A percentile compares a stretch with the other conserved stretches of the same genome.
phyloP scores from a whole-genome alignment of 2,888 invertebrate genomes.

The Diarsia dahlii region DNA sequence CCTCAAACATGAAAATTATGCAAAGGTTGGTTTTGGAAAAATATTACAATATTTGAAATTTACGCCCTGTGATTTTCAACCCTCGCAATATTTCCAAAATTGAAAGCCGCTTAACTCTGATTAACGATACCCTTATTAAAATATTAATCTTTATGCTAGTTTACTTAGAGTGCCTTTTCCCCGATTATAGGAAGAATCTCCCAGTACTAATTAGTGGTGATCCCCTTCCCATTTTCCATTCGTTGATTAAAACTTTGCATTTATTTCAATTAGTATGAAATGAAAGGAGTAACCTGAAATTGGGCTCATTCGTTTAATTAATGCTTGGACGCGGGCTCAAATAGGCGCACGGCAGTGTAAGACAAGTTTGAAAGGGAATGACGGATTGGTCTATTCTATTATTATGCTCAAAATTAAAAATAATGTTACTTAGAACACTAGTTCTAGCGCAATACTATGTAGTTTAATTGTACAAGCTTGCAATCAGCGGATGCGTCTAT shows the following conservation, averaged over 20 bases:
- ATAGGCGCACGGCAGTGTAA: conserved; percentile 24
- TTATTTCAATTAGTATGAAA: conserved; percentile 86
- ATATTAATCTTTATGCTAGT: not conserved
- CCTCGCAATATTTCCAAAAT: not conserved
- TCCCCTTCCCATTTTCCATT: conserved; percentile 57
- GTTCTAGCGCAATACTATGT: not conserved
- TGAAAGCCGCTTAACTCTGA: not conserved
- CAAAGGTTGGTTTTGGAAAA: not conserved
- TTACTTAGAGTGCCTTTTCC: not conserved
- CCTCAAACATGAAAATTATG: too few species aligned
- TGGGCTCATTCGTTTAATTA: conserved; percentile 85
- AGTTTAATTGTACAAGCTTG: not conserved
- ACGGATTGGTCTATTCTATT: not conserved
- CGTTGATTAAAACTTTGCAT: conserved; percentile 83
- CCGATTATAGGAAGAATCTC: not conserved
- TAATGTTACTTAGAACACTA: not conserved
- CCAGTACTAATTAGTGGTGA: conserved; percentile 30
- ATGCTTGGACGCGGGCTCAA: conserved; percentile 70
- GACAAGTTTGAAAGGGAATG: conserved; percentile 38
- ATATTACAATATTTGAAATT: not conserved
- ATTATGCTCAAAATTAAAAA: not conserved
- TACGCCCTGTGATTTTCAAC: not conserved
- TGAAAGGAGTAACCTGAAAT: conserved; percentile 84
- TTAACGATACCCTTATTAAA: not conserved
- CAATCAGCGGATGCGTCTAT: not conserved